Evolutionary conservation across 2,797 vertebrate genomes (phyloP), one percentile per base, ranked within the genome.

Genomic region (Enteromius thamalakanensis): DNA sequence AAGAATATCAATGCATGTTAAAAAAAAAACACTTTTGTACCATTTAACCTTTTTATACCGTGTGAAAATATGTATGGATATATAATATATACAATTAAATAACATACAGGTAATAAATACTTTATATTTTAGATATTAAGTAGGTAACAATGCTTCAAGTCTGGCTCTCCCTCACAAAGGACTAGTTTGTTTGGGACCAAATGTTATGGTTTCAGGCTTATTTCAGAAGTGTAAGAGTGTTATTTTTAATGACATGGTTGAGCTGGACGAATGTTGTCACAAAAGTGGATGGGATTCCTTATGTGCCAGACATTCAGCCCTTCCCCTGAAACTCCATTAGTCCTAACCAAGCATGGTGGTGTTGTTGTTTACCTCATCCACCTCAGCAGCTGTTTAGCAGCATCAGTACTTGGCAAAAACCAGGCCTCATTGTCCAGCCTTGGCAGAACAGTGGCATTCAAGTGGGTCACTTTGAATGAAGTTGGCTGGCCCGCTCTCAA

Each of bases 401-500:
- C 76, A 79, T 79, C 64, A 32, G 62, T 26, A 42, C 67, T 87
- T 85, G 72, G 82, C 82, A 81, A 49, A 47, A 32, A 14, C 69
- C 37, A 32, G 15, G 64, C 79, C 23, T 65, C 79, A 81, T 79
- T 83, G 76, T 85, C 81, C 58, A 62, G 79, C 85, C 58, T 81
- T 86, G 86, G 86, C 76, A 72, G 47, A 34, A 71, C n/a, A 32
- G 69, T 70, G 87, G 70, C 76, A 83, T 76, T 77, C 60, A 51
- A 84, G 72, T 81, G 76, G 83, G 85, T 87, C 85, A 82, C 70
- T 72, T 70, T 83, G 60, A 82, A 69, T 83, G 76, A 82, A 83
- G 83, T 86, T 80, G 76, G 62, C 71, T 89, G 86, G 86, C 84
- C 80, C 51, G 4, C 47, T 68, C 81, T 86, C 85, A 85, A 85